A percentile compares a stretch with the other conserved stretches of the same genome.
Conservation (phyloP, 2,888 invertebrate genomes). For the Agriopis leucophaearia region DNA sequence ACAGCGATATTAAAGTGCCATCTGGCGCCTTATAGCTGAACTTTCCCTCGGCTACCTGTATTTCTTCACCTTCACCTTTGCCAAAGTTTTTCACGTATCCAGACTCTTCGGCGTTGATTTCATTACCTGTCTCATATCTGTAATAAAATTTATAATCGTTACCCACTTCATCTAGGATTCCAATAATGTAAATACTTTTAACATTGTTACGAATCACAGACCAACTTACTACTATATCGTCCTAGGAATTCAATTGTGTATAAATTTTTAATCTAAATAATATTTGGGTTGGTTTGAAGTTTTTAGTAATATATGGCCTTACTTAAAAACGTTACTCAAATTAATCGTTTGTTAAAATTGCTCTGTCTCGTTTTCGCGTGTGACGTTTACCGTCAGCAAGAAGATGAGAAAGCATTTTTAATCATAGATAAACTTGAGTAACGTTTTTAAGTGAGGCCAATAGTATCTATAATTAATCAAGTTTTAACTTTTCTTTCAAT, state of each 20-base stretch:
- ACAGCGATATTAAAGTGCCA: conserved; percentile 87
- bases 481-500: too few species aligned
- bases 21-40: conserved; percentile 90
- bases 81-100: conserved; percentile 88
- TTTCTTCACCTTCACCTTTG: conserved; percentile 82
- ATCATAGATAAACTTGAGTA: too few species aligned
- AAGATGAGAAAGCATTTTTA: too few species aligned
- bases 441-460: too few species aligned
- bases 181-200: background rate
- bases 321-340: too few species aligned
- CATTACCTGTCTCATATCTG: conserved; percentile 89
- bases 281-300: too few species aligned
- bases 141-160: conserved; percentile 25
- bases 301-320: too few species aligned
- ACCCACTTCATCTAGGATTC: background rate
- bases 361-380: too few species aligned
- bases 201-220: background rate
- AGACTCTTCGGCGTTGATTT: conserved; percentile 88
- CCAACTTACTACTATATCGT: background rate
- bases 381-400: too few species aligned
- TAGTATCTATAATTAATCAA: too few species aligned
- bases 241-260: background rate
- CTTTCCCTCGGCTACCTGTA: conserved; percentile 86
- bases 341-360: too few species aligned
- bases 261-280: too few species aligned